Conservation (phyloP, 2,113 vertebrate genomes). For the Tachycineta bicolor region DNA sequence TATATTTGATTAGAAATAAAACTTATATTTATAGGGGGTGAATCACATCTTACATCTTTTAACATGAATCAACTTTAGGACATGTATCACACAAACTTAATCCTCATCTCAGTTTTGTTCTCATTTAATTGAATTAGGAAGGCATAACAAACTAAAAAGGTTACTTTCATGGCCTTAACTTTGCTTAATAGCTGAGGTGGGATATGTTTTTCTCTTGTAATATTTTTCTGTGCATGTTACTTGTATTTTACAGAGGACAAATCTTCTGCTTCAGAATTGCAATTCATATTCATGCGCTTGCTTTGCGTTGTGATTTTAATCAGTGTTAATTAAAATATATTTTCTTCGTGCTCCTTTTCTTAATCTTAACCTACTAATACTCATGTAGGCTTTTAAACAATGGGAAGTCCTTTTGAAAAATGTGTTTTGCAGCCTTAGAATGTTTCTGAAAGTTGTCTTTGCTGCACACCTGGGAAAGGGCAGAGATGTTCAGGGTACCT, state of each 20-base stretch:
- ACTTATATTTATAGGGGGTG: no score
- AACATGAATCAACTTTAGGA: no score
- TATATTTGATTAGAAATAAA: no score
- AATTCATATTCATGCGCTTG: slow-evolving; percentile 28
- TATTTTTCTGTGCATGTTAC: not conserved
- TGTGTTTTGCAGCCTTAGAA: not conserved
- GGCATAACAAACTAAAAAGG: slow-evolving; percentile 25
- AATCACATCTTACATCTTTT: no score
- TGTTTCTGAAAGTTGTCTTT: not conserved
- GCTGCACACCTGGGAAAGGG: not conserved
- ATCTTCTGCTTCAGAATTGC: not conserved
- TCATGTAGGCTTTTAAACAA: not conserved
- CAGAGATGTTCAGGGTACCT: not conserved
- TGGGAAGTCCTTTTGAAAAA: not conserved
- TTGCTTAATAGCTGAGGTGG: slow-evolving; percentile 6
- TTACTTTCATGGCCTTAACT: slow-evolving; percentile 31
- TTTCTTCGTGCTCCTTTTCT: not conserved
- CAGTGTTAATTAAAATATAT: slow-evolving; percentile 56
- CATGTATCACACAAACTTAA: no score
- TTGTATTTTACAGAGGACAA: not conserved
- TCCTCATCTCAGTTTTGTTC: slow-evolving; percentile 28
- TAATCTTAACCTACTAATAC: slow-evolving; percentile 27
- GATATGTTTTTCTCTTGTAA: slow-evolving; percentile 2
- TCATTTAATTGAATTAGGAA: slow-evolving; percentile 57
- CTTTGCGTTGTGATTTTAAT: slow-evolving; percentile 29